Base-by-base conservation (phyloP, 2,888 invertebrate genomes). In the Caenorhabditis imperialis region DNA sequence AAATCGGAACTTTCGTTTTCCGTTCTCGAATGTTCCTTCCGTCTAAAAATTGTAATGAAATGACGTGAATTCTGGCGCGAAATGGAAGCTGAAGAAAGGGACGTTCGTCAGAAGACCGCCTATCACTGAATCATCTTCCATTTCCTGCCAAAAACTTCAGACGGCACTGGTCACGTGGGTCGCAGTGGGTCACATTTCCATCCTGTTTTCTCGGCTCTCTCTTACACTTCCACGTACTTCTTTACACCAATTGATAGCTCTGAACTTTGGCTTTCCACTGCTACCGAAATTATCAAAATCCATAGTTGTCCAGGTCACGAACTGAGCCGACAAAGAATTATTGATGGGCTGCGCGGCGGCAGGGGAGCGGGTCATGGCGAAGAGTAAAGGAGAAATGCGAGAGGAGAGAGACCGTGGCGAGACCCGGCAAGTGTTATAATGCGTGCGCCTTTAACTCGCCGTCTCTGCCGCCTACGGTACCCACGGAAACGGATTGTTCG, bases 261-360 rank as follows among this genome's bases (percentile, higher is more conserved):
- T 50, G 22, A 30, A 42, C 16, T 20, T 12, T 14, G 50, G 57
- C 37, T 57, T 37, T 67, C 38, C 20, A 44, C 20, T 42, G 37
- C 25, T n/a, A 33, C 12, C 10, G 37, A 51, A 55, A 55, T 54
- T 55, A 48, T 65, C 51, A 23, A 53, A 37, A 60, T 65, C 35
- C 14, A 20, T 65, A 38, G 16, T 20, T 3, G 8, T 54, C 60
- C 10, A 20, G 30, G 37, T 47, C 30, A 3, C 35, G 44, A 60
- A 60, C 48, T 44, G 60, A 73, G 73, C 65, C 60, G 37, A 54
- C 54, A 63, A 63, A 73, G 53, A 65, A 55, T 55, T 75, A 70
- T 75, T 75, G 69, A 75, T 75, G 75, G 75, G 69, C 75, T 69
- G 75, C 75, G 62, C 75, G 69, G 70, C 51, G 54, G 69, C 18